phyloP scores from a whole-genome alignment of 30 jellyfish, hydroid and myxozoan species.

The Turritopsis rubra region DNA sequence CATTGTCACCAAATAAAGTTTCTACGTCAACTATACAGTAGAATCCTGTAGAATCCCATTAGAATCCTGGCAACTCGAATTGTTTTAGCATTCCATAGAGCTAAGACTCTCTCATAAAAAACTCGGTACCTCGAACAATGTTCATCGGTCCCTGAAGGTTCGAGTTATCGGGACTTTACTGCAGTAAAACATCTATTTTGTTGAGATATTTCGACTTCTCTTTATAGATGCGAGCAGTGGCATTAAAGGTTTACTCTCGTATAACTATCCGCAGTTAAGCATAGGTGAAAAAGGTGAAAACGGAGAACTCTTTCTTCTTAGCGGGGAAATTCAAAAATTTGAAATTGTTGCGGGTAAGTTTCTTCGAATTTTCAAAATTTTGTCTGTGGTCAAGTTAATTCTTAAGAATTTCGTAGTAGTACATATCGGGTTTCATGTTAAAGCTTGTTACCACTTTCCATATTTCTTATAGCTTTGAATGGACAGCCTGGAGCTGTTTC shows the following conservation, averaged over 20 bases:
- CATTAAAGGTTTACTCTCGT: neutral
- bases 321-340: neutral
- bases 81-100: no score
- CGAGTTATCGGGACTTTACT: no score
- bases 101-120: no score
- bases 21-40: no score
- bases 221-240: neutral
- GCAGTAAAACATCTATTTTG: no score
- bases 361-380: neutral
- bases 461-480: neutral
- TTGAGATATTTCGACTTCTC: no score
- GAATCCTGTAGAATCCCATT: no score
- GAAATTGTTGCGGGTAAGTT: neutral
- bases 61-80: no score
- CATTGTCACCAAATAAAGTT: no score
- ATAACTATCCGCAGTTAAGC: neutral
- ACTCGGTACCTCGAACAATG: no score
- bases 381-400: neutral
- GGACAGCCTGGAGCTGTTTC: slow-evolving; percentile 11
- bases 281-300: neutral
- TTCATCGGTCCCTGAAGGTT: no score
- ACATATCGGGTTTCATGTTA: no score
- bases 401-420: neutral
- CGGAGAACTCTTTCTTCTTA: neutral
- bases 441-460: neutral